Base-by-base conservation (phyloP, 1,140 invertebrate genomes). In the Drosophila ohnishii region DNA sequence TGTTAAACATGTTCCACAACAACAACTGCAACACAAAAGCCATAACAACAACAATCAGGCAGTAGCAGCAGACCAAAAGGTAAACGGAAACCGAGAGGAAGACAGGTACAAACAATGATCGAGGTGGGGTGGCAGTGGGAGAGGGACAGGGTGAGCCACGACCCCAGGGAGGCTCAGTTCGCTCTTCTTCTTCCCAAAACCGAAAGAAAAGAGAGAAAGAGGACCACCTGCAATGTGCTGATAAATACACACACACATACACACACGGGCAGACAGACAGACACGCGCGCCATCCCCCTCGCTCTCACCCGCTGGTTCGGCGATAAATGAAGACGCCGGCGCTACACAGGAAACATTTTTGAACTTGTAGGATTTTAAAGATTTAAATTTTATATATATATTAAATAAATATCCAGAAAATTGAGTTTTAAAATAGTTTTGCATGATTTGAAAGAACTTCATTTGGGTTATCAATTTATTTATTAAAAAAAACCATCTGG, bases 211-310 rank as follows among this genome's bases (percentile, higher is more conserved):
- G 53, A 39, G 44, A 66, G 73, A 48, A 45, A 39, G 51, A 66
- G 69, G 83, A 87, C 84, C 84, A 87, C 84, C 84, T 88, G 84
- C 84, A 88, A 87, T 84, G 84, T 78, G 84, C 84, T 83, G 80
- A 87, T 87, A 88, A 86, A 87, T 84, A 65, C 73, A 81, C 81
- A 84, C 80, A 47, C 45, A 44, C 42, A 19, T 3, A 4, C 9
- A 44, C 19, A 10, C 16, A 22, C 22, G 5, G 44, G 8, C 45
- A 69, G 32, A 16, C 48, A 77, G 48, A 69, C 55, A 69, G 10
- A 44, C 22, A 34, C 8, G 13, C 30, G 13, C 35, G 8, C 63
- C 50, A 37, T 42, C 51, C 61, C 47, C 48, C 32, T 55, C 40
- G 3, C 50, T 69, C 47, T 39, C 66, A 64, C 44, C 53, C 44